A percentile compares a stretch with the other conserved stretches of the same genome.
Conservation (phyloP, 2,888 invertebrate genomes). For the Nematopogon swammerdamellus region DNA sequence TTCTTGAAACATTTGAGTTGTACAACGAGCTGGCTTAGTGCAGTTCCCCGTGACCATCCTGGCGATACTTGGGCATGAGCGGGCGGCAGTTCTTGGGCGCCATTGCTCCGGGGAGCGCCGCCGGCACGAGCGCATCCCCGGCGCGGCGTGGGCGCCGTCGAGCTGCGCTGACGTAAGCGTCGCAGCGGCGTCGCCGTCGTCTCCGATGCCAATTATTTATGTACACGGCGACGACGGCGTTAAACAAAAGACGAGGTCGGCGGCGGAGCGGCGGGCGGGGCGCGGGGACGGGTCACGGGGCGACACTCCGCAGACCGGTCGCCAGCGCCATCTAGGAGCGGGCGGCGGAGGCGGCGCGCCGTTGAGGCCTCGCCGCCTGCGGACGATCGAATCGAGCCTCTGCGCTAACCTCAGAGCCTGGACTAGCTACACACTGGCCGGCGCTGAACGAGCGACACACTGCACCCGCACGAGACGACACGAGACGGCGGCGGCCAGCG, state of each 20-base stretch:
- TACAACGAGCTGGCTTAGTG: too few species aligned
- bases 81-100: too few species aligned
- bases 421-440: constrained; percentile 16
- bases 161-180: constrained; percentile 48
- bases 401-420: constrained; percentile 33
- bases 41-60: too few species aligned
- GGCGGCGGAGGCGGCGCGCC: constrained; percentile 31
- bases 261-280: constrained; percentile 40
- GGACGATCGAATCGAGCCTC: constrained; percentile 50
- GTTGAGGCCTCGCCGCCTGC: constrained; percentile 45
- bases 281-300: constrained; percentile 46
- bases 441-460: constrained; percentile 22
- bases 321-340: constrained; percentile 47
- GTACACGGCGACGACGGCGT: constrained; percentile 31
- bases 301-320: constrained; percentile 36
- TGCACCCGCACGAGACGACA: constrained; percentile 29
- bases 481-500: constrained; percentile 16
- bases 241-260: constrained; percentile 44
- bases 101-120: too few species aligned
- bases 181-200: constrained; percentile 48
- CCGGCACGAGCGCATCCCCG: too few species aligned
- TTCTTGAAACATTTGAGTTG: too few species aligned
- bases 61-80: too few species aligned
- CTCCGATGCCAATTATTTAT: constrained; percentile 43
- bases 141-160: constrained; percentile 30